A percentile compares a stretch with the other conserved stretches of the same genome.
Evolutionary conservation across 2,888 invertebrate genomes (phyloP).

Genomic region (Drosophila macrospina): DNA sequence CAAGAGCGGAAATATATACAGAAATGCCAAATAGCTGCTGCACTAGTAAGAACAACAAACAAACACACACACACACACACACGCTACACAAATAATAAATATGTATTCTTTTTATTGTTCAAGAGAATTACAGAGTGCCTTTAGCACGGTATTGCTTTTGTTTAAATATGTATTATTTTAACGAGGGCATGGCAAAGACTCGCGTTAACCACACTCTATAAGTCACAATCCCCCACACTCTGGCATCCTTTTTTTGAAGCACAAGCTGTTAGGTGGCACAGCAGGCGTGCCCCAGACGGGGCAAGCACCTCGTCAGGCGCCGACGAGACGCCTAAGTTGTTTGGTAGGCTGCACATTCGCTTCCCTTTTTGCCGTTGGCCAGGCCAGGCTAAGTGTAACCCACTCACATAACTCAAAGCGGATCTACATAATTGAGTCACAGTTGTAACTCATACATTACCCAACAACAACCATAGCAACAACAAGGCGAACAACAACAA

Average conservation of each 20-base stretch:
- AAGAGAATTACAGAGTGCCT: conserved; percentile 53
- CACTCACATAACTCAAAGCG: conserved; percentile 74
- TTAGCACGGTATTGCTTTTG: conserved; percentile 27
- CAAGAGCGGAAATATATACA: conserved; percentile 24
- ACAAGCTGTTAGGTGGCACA: conserved; percentile 21
- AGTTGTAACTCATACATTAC: conserved; percentile 66
- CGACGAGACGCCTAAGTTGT: conserved; percentile 15
- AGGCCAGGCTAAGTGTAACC: conserved; percentile 15
- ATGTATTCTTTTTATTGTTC: conserved; percentile 34
- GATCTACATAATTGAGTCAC: conserved; percentile 79
- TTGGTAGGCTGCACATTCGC: conserved; percentile 33
- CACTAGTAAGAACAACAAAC: conserved; percentile 1
- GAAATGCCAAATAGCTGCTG: conserved; percentile 48
- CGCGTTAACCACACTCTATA: conserved; percentile 47
- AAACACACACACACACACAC: conserved; percentile 1
- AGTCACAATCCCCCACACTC: conserved; percentile 23
- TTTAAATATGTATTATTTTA: conserved; percentile 36
- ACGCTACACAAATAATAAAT: conserved; percentile 45
- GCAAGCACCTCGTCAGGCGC: conserved; percentile 33
- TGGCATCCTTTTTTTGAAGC: background rate
- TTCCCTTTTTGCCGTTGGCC: conserved; percentile 5
- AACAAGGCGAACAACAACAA: conserved; percentile 28
- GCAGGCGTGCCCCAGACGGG: conserved; percentile 22
- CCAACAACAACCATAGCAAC: conserved; percentile 27
- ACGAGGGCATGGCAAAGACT: conserved; percentile 24